These are phyloP conservation scores for Graptemys geographica DNA, from an alignment of 2,797 vertebrate species.

Conservation along the genomic window DNA sequence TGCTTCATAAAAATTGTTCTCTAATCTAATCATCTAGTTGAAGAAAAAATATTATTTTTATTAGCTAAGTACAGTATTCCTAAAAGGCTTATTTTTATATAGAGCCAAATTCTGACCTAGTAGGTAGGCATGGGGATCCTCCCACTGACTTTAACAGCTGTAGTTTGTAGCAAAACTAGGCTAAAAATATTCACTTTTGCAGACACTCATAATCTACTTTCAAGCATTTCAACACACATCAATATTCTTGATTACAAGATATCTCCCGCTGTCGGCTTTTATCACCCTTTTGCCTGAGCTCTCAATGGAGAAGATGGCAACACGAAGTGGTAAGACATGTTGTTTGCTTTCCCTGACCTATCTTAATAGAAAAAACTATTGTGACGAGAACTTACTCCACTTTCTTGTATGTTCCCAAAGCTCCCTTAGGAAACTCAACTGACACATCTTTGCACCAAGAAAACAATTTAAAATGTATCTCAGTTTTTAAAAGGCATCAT, in stretches of 20 bases:
- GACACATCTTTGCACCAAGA: neutral
- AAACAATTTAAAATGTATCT: neutral
- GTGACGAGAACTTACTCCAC: neutral
- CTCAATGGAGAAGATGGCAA: neutral
- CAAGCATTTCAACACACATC: neutral
- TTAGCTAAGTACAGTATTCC: neutral
- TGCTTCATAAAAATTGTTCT: constrained; percentile 30
- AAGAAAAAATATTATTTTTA: neutral
- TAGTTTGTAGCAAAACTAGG: neutral
- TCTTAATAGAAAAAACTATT: neutral
- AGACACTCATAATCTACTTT: neutral
- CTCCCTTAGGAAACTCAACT: neutral
- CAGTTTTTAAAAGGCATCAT: neutral
- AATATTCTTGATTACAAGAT: neutral
- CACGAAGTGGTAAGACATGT: neutral
- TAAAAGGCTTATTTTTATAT: neutral
- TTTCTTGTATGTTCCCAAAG: neutral
- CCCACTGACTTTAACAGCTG: neutral
- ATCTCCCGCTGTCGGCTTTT: neutral
- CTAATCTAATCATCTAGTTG: neutral
- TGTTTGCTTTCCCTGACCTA: neutral
- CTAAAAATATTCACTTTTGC: neutral
- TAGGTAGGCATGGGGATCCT: neutral
- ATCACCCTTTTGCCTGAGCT: neutral
- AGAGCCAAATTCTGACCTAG: neutral